These are phyloP conservation scores for Alcis repandata DNA, from an alignment of 2,888 invertebrate species.

Conservation along the genomic window DNA sequence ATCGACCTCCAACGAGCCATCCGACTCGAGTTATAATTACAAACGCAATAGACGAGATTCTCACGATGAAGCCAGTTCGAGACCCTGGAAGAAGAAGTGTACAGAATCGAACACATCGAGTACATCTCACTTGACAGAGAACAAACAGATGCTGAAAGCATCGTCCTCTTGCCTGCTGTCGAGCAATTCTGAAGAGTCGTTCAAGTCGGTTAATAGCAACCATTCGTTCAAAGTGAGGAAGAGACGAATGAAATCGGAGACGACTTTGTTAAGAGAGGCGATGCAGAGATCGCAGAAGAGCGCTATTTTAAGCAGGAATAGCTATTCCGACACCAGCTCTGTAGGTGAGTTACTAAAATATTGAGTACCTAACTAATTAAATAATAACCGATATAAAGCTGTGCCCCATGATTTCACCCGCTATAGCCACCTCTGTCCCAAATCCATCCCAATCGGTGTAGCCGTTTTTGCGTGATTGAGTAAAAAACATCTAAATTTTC, in stretches of 20 bases:
- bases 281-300: conserved; percentile 69
- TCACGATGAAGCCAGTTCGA: conserved; percentile 57
- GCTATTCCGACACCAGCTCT: conserved; percentile 58
- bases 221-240: conserved; percentile 74
- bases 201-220: conserved; percentile 76
- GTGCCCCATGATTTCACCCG: no score
- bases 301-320: conserved; percentile 56
- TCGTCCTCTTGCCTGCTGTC: conserved; percentile 59
- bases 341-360: conserved; percentile 58
- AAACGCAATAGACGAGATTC: conserved; percentile 69
- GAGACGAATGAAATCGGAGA: conserved; percentile 72
- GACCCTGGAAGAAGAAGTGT: conserved; percentile 75
- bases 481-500: no score
- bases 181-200: conserved; percentile 64
- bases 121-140: conserved; percentile 63
- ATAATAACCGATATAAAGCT: no score
- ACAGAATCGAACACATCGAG: conserved; percentile 65
- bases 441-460: no score
- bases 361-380: no score
- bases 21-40: conserved; percentile 53
- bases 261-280: conserved; percentile 71
- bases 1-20: conserved; percentile 63
- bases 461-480: no score
- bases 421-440: no score
- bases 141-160: conserved; percentile 49